Base-by-base conservation (phyloP, 1,140 invertebrate genomes). In the Hestina assimilis region DNA sequence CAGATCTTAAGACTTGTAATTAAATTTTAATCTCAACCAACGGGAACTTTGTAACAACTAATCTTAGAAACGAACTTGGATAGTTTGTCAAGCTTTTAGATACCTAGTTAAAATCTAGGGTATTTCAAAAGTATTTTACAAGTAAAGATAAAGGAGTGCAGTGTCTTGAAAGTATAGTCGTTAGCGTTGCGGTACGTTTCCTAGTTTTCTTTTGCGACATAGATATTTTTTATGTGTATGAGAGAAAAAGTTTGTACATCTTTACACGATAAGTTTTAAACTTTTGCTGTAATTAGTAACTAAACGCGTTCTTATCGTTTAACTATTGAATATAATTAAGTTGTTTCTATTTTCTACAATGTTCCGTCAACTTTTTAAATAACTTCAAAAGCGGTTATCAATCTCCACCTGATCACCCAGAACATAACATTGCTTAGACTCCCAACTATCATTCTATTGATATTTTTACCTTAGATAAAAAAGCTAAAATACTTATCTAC, bases 11-110 rank as follows among this genome's bases (percentile, higher is more conserved):
- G 5, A 46, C 19, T 56, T 31, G 26, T 53, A 60, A 65, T 60
- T 59, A 65, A 52, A 60, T 60, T 65, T 65, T 54, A 60, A 65
- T 65, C 57, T 52, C 20, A 19, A 14, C 17, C 9, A 38, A 14
- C 15, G 19, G 33, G 15, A 14, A 38, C 33, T 38, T 55, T 56
- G 23, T 19, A 46, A 53, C 40, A 54, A 45, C 28, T 46, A 35
- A 54, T 45, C 46, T 23, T 35, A 48, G 29, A 41, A 56, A 50
- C 58, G 58, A 68, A 68, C 58, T 68, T 64, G 15, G 57, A 51
- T 61, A 61, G 66, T 68, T 64, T 56, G 50, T 57, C 51, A 61
- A 50, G 45, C 50, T 54, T 50, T 40, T 38, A 38, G 54, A 50
- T 40, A n/a, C n/a, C 53, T 24, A 59, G 50, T 43, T 46, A 28